Conservation (phyloP, 2,113 vertebrate genomes). For the Jaculus jaculus region DNA sequence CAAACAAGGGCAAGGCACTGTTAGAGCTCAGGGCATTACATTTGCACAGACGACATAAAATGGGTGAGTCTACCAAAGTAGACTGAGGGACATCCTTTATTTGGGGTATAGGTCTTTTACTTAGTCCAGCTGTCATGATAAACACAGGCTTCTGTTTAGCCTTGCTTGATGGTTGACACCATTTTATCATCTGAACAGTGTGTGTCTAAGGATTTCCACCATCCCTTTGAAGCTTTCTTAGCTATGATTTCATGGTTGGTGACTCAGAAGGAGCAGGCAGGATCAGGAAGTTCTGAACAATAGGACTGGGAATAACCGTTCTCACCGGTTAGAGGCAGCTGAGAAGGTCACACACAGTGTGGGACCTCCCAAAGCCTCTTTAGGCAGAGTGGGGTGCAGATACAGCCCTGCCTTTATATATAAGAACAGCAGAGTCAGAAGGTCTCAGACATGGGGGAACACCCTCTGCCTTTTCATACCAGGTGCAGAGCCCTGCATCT, state of each 20-base stretch:
- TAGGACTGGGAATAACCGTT: slow-evolving; percentile 73
- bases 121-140: not conserved
- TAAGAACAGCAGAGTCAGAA: not conserved
- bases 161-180: not conserved
- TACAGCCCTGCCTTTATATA: not conserved
- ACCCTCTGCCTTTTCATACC: not conserved
- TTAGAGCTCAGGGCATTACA: not conserved
- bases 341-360: slow-evolving; percentile 67
- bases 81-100: not conserved
- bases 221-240: slow-evolving; percentile 68
- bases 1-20: not conserved
- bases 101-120: not conserved
- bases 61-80: not conserved
- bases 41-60: not conserved
- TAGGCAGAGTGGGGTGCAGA: not conserved
- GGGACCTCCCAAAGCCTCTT: not conserved
- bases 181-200: slow-evolving; percentile 39
- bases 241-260: slow-evolving; percentile 74
- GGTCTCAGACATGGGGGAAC: not conserved
- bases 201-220: slow-evolving; percentile 45
- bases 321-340: slow-evolving; percentile 58
- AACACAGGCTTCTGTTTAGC: not conserved
- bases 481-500: not conserved
- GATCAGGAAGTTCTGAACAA: slow-evolving; percentile 74
- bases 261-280: slow-evolving; percentile 67